Evolutionary conservation across 2,113 vertebrate species (phyloP), one percentile per base, ranked within the genome.

Genomic region (Alligator sinensis): DNA sequence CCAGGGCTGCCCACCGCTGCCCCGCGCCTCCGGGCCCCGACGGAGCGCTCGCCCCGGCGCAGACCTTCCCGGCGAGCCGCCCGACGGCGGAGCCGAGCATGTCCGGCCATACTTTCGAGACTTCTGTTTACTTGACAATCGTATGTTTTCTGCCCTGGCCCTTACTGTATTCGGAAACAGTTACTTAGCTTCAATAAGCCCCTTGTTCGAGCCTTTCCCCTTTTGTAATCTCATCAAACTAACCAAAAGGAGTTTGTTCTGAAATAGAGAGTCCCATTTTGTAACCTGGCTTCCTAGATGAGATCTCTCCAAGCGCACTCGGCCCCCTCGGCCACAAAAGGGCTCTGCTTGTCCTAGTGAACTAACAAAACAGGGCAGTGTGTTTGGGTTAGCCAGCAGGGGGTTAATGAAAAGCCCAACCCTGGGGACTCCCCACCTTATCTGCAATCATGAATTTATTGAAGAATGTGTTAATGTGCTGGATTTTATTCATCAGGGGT

Each of bases 381-480:
- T 97, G 96, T 97, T 97, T 97, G 88, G 95, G 96, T 97, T 97
- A 95, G 96, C 19, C 96, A 96, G 97, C 95, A 97, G 97, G 97
- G 96, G 96, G 96, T 97, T 97, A 97, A 97, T 97, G 97, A 96
- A 97, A 98, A 97, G 94, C 96, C 95, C 96, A 74, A 93, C 96
- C 96, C 95, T 96, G 92, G 90, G 96, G 96, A 94, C 95, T 95
- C 97, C 47, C 96, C 96, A 96, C 96, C 96, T 97, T 97, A 97
- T 97, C 96, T 97, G 96, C 97, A 97, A 97, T 97, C 96, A 97
- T 97, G 96, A 94, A 97, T 97, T 96, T 97, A 96, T 96, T 96
- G 97, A 97, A 97, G 96, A 97, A 97, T 98, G 96, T 96, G 95
- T 97, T 98, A 98, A 98, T 98, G 98, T 98, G 97, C 97, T 96